Evolutionary conservation across 2,797 vertebrate genomes (phyloP), one percentile per base, ranked within the genome.

Genomic region (Meriones psammophilus): DNA sequence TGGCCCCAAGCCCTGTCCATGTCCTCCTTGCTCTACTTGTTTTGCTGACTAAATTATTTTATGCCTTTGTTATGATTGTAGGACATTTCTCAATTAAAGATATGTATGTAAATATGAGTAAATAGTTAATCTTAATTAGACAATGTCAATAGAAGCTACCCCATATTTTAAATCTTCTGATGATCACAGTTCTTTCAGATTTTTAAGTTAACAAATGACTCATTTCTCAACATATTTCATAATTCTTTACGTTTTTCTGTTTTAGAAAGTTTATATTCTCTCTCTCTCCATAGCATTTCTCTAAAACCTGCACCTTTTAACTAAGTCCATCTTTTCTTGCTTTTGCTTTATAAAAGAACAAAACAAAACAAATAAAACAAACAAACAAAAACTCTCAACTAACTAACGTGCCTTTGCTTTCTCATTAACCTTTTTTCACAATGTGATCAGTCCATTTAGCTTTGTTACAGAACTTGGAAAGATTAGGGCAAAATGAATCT

Each of bases 61-160:
- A 93, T 92, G 28, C 13, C 89, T 92, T 79, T 94, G 93, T 96
- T 94, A 94, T 94, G 95, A 95, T 87, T 96, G 30, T 80, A 74
- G 89, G 87, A 91, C n/a, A 79, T 81, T 89, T 68, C 18, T 26
- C 64, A 95, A 22, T 92, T 94, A 94, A 94, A 83, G 4, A 77
- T 30, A 66, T 10, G 22, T 88, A 79, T 62, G 28, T 83, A 77
- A 95, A 89, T 87, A 69, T 30, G 15, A 87, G 22, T 83, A 90
- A 91, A 89, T 58, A 54, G 10, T 94, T 94, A 33, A 68, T 73
- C 76, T 83, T 54, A 50, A 20, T 58, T 56, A n/a, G 46, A 12
- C 13, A 73, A 39, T 85, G 33, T 71, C 17, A 80, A 4, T 89
- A 12, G 22, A 87, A 91, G 3, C 76, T 39, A 86, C 1, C 80